phyloP scores from a whole-genome alignment of 35 echinoderm and acorn worm genomes.

The Apostichopus parvimensis region DNA sequence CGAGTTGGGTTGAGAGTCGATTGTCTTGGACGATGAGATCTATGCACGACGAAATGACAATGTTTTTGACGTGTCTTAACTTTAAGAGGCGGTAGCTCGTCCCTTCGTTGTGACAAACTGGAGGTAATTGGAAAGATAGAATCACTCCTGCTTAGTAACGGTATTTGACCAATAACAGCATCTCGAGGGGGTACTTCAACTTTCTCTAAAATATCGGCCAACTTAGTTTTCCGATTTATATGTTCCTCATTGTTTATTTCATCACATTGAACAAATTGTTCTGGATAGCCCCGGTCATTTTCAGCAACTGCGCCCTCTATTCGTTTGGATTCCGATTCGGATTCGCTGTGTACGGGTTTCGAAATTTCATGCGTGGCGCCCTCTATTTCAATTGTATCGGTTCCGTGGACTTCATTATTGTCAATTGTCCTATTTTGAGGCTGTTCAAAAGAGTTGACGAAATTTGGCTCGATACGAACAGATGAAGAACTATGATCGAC shows the following conservation, averaged over 20 bases:
- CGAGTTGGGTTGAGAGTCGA: not conserved
- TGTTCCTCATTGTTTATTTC: not conserved
- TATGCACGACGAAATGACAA: slow-evolving; percentile 38
- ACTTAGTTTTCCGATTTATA: not conserved
- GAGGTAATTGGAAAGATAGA: slow-evolving; percentile 31
- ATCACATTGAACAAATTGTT: not conserved
- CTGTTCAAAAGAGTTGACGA: not conserved
- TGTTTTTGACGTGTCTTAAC: slow-evolving; percentile 30
- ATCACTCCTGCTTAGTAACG: slow-evolving; percentile 1
- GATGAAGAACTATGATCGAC: slow-evolving; percentile 10
- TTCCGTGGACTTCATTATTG: not conserved
- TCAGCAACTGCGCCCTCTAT: not conserved
- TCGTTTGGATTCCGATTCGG: not conserved
- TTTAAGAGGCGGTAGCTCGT: slow-evolving; percentile 34
- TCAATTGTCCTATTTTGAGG: not conserved
- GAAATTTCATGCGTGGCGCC: not conserved
- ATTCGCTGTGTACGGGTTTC: not conserved
- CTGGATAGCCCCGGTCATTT: not conserved
- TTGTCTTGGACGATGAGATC: not conserved
- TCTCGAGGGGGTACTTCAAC: not conserved
- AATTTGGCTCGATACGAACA: not conserved
- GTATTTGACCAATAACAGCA: not conserved
- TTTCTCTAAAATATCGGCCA: not conserved
- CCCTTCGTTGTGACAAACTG: not conserved
- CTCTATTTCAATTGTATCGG: not conserved